These are phyloP conservation scores for Heliconius cydno DNA, from an alignment of 2,888 invertebrate genomes.

Conservation along the genomic window DNA sequence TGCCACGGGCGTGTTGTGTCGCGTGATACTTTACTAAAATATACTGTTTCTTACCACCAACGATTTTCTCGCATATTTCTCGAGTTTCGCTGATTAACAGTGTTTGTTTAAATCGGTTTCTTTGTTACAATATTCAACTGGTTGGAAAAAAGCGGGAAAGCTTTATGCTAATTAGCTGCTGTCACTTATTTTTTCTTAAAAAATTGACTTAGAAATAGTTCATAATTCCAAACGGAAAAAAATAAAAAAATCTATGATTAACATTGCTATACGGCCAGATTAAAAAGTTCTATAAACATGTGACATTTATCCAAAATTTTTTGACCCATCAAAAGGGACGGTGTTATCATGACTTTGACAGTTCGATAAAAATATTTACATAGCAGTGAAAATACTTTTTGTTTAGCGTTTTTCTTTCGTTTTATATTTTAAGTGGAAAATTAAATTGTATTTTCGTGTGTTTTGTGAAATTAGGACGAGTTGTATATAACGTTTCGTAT, in stretches of 20 bases:
- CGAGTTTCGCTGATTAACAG: background rate
- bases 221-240: background rate
- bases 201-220: background rate
- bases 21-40: conserved; percentile 44
- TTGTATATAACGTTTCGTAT: conserved; percentile 22
- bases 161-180: background rate
- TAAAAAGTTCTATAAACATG: conserved; percentile 29
- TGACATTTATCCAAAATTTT: conserved; percentile 37
- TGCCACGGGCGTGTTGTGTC: conserved; percentile 66
- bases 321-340: conserved; percentile 37
- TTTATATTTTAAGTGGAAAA: conserved; percentile 16
- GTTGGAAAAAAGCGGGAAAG: conserved; percentile 6
- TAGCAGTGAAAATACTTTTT: conserved; percentile 52
- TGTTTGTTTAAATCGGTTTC: background rate
- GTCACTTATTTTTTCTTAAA: conserved; percentile 5
- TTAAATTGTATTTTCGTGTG: conserved; percentile 14
- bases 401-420: conserved; percentile 25
- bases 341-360: conserved; percentile 70
- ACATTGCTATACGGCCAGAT: conserved; percentile 37
- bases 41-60: conserved; percentile 7
- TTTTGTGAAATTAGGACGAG: conserved; percentile 25
- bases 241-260: conserved; percentile 32
- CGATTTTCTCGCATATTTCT: background rate
- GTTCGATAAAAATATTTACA: conserved; percentile 71
- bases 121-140: background rate